phyloP scores from a whole-genome alignment of 2,888 invertebrate genomes.

The Barypeithes pellucidus region DNA sequence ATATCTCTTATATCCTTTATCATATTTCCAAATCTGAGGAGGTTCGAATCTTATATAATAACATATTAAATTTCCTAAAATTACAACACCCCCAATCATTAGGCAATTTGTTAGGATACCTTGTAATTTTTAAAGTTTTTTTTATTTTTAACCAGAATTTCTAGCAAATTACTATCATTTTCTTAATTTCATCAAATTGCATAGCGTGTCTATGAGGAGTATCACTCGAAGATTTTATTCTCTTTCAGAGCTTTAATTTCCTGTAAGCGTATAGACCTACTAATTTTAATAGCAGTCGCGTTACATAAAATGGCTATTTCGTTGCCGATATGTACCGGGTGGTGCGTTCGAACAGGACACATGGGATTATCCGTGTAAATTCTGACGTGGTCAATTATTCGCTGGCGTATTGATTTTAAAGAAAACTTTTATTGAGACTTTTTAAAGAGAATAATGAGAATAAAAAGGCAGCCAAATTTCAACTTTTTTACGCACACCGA shows the following conservation, averaged over 20 bases:
- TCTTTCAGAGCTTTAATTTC: background rate
- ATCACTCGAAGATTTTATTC: constrained; percentile 19
- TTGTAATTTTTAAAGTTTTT: constrained; percentile 38
- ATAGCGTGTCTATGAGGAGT: constrained; percentile 26
- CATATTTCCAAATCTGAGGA: constrained; percentile 18
- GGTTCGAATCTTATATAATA: constrained; percentile 22
- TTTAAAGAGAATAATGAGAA: too few species aligned
- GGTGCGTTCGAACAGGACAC: too few species aligned
- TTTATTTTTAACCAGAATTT: constrained; percentile 26
- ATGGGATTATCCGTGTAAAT: too few species aligned
- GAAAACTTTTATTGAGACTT: too few species aligned
- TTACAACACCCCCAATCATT: constrained; percentile 39
- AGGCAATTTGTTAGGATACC: constrained; percentile 33
- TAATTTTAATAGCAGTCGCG: background rate
- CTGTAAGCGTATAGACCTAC: background rate
- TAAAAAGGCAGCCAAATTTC: too few species aligned
- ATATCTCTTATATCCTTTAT: too few species aligned
- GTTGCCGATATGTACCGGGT: too few species aligned
- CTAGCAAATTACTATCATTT: constrained; percentile 40
- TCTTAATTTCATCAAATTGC: constrained; percentile 40
- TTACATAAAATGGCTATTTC: too few species aligned
- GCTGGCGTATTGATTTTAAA: too few species aligned
- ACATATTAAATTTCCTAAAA: constrained; percentile 17
- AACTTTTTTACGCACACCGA: too few species aligned
- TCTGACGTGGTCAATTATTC: too few species aligned